A percentile compares a stretch with the other conserved stretches of the same genome.
phyloP scores from a whole-genome alignment of 2,113 vertebrate species.

The Cichladusa arquata region DNA sequence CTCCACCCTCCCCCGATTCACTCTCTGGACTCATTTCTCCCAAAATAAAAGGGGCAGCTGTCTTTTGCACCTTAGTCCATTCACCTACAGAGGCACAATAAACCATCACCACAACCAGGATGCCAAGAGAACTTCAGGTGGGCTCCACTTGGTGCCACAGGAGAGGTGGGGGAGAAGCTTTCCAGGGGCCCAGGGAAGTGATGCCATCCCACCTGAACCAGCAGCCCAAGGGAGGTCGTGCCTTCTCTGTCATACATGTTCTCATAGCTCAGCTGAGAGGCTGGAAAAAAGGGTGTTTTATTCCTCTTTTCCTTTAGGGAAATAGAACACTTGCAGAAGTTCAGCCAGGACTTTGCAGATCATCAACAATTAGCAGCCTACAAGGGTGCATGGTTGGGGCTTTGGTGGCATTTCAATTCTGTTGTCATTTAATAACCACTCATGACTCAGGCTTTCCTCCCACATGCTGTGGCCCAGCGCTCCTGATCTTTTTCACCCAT shows the following conservation, averaged over 20 bases:
- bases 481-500: neutral
- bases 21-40: neutral
- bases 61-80: neutral
- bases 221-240: neutral
- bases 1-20: neutral
- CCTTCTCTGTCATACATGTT: fast-evolving
- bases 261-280: neutral
- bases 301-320: neutral
- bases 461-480: neutral
- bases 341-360: neutral
- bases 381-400: neutral
- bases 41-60: neutral
- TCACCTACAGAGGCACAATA: neutral
- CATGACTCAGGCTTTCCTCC: constrained; percentile 32
- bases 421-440: neutral
- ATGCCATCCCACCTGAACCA: neutral
- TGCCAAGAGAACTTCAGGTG: fast-evolving
- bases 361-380: neutral
- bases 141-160: fast-evolving
- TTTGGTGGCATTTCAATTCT: constrained; percentile 13
- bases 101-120: neutral
- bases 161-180: neutral
- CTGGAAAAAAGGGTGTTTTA: neutral
- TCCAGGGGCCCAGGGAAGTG: fast-evolving
- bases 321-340: neutral